Percentiles rank a stretch among this genome's conserved stretches.
phyloP scores from a whole-genome alignment of 2,888 invertebrate genomes.

The Atethmia centrago region DNA sequence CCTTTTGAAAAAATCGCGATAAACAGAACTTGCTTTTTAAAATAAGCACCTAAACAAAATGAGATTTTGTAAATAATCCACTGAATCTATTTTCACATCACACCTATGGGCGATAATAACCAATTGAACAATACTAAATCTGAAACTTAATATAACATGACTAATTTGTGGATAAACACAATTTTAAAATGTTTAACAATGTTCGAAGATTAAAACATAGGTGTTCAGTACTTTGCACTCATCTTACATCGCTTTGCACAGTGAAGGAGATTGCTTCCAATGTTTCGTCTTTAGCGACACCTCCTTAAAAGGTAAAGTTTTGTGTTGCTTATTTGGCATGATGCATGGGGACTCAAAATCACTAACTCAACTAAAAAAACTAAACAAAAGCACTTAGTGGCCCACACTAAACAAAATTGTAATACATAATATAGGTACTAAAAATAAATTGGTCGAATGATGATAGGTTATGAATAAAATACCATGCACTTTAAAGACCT shows the following conservation, averaged over 20 bases:
- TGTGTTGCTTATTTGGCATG: conserved; percentile 89
- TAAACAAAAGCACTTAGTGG: conserved; percentile 62
- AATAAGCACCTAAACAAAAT: conserved; percentile 34
- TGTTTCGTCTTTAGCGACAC: conserved; percentile 82
- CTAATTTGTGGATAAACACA: conserved; percentile 76
- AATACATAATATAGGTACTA: conserved; percentile 59
- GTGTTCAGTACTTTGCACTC: conserved; percentile 80
- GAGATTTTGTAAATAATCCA: conserved; percentile 62
- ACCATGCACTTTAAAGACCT: conserved; percentile 80
- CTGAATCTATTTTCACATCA: conserved; percentile 61
- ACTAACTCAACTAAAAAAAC: conserved; percentile 70
- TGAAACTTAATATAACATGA: conserved; percentile 74
- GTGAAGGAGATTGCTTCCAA: conserved; percentile 86
- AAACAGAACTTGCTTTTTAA: conserved; percentile 56
- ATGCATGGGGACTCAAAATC: conserved; percentile 70
- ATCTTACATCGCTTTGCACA: conserved; percentile 88
- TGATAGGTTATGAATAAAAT: conserved; percentile 75
- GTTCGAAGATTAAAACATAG: conserved; percentile 66
- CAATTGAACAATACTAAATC: conserved; percentile 65
- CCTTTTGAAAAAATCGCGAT: conserved; percentile 11
- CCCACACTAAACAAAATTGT: conserved; percentile 63
- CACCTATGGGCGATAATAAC: conserved; percentile 67
- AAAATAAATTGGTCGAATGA: conserved; percentile 38
- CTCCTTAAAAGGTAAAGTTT: conserved; percentile 87
- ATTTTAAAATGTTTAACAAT: conserved; percentile 69